Base-by-base conservation (phyloP, 2,113 vertebrate species). In the Marcusenius ussheri region DNA sequence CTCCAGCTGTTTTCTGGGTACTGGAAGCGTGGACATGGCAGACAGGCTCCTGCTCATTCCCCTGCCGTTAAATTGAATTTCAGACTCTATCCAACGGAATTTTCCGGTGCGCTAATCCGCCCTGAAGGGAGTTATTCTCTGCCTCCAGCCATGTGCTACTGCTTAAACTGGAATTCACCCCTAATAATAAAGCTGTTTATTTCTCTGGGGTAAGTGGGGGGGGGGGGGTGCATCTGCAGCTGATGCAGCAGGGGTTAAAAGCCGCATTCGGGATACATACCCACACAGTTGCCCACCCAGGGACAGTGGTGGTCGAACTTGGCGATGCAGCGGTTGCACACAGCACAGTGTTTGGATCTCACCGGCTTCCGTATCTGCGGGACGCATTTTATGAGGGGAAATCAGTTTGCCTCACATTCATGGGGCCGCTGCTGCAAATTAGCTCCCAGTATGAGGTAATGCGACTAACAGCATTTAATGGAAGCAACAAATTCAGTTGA, bases 301-400 rank as follows among this genome's bases (percentile, higher is more conserved):
- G 98, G 98, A 90, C 98, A 99, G 94, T 99, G 98, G 94, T 99
- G 98, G 95, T 99, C 98, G 77, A 99, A 99, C 94, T 99, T 99
- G 0, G 98, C 98, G 93, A 99, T 99, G 94, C 98, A 99, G 83
- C 98, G 98, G 94, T 99, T 99, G 91, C 98, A 99, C 80, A 99
- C 98, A 19, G 98, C 98, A 91, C 98, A 99, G 92, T 99, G 98
- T 95, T 99, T 99, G 94, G 98, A 99, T 91, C 98, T 97, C 94
- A 99, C 97, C 46, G 98, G 98, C 93, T 99, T 99, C 94, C 98
- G 97, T 97, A 99, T 99, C 98, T 99, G 94, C 5, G 35, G 53
- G 83, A 83, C n/a, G 89, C 88, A 0, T 51, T 1, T 45, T 0
- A 47, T 49, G 3, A 49, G 45, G 50, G 49, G 5, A 53, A 51